Conservation (phyloP, 2,888 invertebrate genomes). For the Spodoptera littoralis region DNA sequence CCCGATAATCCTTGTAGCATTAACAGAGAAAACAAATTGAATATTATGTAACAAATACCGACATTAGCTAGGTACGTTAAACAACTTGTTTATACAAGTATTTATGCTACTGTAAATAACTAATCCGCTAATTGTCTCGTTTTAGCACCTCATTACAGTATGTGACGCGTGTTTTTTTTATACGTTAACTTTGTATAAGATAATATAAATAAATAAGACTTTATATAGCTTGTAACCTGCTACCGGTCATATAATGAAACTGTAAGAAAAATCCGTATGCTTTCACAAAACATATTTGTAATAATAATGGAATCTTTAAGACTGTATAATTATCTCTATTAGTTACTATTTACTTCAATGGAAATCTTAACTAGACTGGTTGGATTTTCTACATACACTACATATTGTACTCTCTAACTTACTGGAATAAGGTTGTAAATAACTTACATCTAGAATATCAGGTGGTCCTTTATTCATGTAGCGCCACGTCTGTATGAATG, state of each 20-base stretch:
- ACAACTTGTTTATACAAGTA: constrained; percentile 18
- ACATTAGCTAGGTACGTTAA: neutral
- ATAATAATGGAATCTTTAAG: too few relatives aligned
- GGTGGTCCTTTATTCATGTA: constrained; percentile 95
- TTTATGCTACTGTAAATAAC: neutral
- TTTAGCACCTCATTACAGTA: constrained; percentile 9
- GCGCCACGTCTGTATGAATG: constrained; percentile 91
- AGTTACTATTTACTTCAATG: too few relatives aligned
- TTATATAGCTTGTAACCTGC: too few relatives aligned
- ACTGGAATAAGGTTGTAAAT: neutral
- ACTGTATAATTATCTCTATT: too few relatives aligned
- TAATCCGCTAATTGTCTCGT: constrained; percentile 17
- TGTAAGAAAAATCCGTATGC: too few relatives aligned
- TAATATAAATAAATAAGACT: neutral
- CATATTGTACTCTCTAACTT: too few relatives aligned
- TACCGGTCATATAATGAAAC: too few relatives aligned
- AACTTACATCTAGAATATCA: constrained; percentile 94
- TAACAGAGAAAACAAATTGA: constrained; percentile 45
- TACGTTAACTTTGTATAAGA: constrained; percentile 4
- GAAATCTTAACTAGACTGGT: too few relatives aligned
- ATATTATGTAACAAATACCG: constrained; percentile 6
- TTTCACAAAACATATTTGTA: neutral
- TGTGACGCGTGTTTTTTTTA: neutral
- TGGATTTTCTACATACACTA: too few relatives aligned
- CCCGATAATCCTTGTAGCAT: constrained; percentile 77